Evolutionary conservation across 2,888 invertebrate species (phyloP), one percentile per base, ranked within the genome.

Genomic region (Tetranychus piercei): DNA sequence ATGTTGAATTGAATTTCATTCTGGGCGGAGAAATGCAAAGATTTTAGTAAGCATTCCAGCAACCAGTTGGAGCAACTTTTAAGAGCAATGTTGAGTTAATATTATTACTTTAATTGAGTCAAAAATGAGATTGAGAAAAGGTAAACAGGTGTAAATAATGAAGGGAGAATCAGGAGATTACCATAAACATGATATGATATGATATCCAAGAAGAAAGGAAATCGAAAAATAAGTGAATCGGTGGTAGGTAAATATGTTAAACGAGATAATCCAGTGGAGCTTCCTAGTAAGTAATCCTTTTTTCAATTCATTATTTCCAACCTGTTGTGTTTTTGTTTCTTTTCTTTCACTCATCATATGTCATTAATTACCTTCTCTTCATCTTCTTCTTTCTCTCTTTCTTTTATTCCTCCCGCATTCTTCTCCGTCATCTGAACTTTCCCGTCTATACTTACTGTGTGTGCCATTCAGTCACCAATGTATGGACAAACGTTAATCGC

Each of bases 201-300:
- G 73, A 43, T 73, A 67, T 73, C 73, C 43, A 78, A 77, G 74
- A 79, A 80, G 70, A 78, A 79, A 74, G 78, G 79, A 69, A 71
- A 74, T 9, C 79, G 78, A 65, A 75, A 77, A 71, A 72, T 78
- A 43, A 78, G 77, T 65, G 80, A 80, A 76, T 80, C 80, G 44
- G 79, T 80, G 18, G 77, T 76, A 66, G 80, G 80, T 23, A 80
- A 80, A 76, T 80, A 80, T 75, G 79, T 80, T 2, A 80, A 80
- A 73, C 80, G 79, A 74, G 80, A 80, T 71, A 78, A 77, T 34
- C 80, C 80, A 45, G 80, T 80, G 11, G 78, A 79, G 73, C 74
- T 80, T 20, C 79, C 79, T 22, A 78, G 79, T 78, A 76, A 75
- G 73, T 75, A 5, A 34, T 34, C 34, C 34, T 34, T 11, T n/a